Conservation (phyloP, 2,113 vertebrate species). For the Cynoglossus semilaevis region DNA sequence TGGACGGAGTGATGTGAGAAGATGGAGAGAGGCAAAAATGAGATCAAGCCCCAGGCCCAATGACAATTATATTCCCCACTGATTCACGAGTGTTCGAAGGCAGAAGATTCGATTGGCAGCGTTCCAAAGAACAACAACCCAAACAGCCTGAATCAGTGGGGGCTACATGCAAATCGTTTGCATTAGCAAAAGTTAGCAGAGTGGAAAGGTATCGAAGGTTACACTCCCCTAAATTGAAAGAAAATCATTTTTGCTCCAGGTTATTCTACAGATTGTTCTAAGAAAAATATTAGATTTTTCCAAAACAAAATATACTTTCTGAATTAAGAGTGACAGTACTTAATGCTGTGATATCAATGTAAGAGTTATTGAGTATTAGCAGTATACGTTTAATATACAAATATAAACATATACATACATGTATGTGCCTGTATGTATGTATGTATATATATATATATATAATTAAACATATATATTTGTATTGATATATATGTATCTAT, state of each 20-base stretch:
- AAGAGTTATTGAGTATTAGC: too few species aligned
- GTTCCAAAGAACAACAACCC: slow-evolving; percentile 57
- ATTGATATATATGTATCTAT: too few species aligned
- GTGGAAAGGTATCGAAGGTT: slow-evolving; percentile 29
- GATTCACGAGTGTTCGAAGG: slow-evolving; percentile 52
- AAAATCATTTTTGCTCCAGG: slow-evolving; percentile 4
- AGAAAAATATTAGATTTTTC: too few species aligned
- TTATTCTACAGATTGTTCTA: too few species aligned
- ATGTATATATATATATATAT: too few species aligned
- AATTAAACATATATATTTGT: too few species aligned
- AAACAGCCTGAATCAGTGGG: slow-evolving; percentile 62
- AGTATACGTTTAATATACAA: too few species aligned
- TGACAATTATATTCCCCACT: slow-evolving; percentile 55
- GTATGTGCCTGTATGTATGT: too few species aligned
- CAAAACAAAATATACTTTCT: too few species aligned
- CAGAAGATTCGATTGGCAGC: slow-evolving; percentile 68
- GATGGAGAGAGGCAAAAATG: slow-evolving; percentile 41
- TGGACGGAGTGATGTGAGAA: slow-evolving; percentile 56
- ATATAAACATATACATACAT: too few species aligned
- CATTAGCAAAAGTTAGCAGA: slow-evolving; percentile 45
- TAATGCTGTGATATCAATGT: too few species aligned
- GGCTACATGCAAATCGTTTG: slow-evolving; percentile 62
- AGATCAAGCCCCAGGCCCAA: slow-evolving; percentile 55
- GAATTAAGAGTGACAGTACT: too few species aligned
- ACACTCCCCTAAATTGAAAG: slow-evolving; percentile 27